Evolutionary conservation across 1,140 invertebrate genomes (phyloP), one percentile per base, ranked within the genome.

Genomic region (Lucilia sericata): DNA sequence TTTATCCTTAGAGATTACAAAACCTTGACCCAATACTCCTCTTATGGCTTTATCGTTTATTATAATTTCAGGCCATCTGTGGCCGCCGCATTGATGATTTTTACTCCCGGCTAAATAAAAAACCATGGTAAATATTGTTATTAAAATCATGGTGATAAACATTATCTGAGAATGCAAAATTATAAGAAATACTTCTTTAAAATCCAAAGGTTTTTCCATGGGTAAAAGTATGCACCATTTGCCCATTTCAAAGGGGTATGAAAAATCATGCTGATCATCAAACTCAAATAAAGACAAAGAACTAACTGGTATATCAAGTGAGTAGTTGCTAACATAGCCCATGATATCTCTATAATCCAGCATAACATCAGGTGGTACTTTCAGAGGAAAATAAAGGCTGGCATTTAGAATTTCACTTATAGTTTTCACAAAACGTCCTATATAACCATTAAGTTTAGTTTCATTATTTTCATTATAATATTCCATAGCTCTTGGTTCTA

Each of bases 211-310:
- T 17, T 78, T 36, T 47, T 78, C 75, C 34, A 47, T n/a, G 9
- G 75, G 75, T 10, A 78, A 42, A 0, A 78, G 34, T 2, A 78
- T 9, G n/a, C 75, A 78, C 14, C 14, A 36, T n/a, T 47, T 42
- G 34, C 34, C 13, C 3, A 78, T 42, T 78, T 78, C 75, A 17
- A 78, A 47, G 8, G 75, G 75, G n/a, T 78, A 78, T 9, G 75
- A 78, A 78, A 47, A 78, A n/a, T 78, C 75, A 42, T 4, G 75
- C 19, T 14, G n/a, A 78, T 78, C n/a, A 78, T 78, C 75, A 42
- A 0, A 7, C 4, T n/a, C 17, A 47, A 47, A 78, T 5, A 78
- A 9, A 42, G 17, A 9, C 36, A 42, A 42, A 9, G 75, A 47
- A n/a, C 13, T 78, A 2, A 9, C 36, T 8, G 75, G 75, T n/a